Evolutionary conservation across 2,888 invertebrate species (phyloP).

Genomic region (Hyposoter dolosus): DNA sequence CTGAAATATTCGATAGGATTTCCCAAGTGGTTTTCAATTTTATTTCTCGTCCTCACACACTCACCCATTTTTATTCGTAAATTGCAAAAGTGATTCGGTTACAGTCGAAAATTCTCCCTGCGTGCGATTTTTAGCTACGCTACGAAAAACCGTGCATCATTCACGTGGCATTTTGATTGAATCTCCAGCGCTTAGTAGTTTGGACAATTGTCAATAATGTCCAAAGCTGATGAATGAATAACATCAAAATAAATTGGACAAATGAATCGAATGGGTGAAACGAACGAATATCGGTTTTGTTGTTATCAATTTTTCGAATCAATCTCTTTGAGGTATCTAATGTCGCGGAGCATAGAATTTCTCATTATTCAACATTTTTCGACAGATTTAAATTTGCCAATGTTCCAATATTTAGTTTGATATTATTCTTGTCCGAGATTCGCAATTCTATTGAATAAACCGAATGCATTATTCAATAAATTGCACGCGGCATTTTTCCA

Average conservation of each 20-base stretch:
- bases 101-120: slow-evolving; percentile 45
- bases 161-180: slow-evolving; percentile 39
- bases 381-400: neutral
- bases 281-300: neutral
- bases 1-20: slow-evolving; percentile 62
- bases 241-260: neutral
- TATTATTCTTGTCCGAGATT: neutral
- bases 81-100: slow-evolving; percentile 66
- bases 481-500: neutral
- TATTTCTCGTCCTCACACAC: slow-evolving; percentile 19
- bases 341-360: neutral
- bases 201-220: neutral
- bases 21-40: slow-evolving; percentile 41
- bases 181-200: slow-evolving; percentile 27
- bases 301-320: neutral
- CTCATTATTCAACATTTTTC: neutral
- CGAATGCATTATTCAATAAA: neutral
- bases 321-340: neutral
- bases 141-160: slow-evolving; percentile 13
- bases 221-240: neutral
- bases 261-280: neutral
- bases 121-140: slow-evolving; percentile 13
- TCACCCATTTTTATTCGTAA: slow-evolving; percentile 31
- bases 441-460: neutral
- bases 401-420: neutral